A percentile compares a stretch with the other conserved stretches of the same genome.
Conservation (phyloP, 2,888 invertebrate genomes). For the Trichacis sp. region DNA sequence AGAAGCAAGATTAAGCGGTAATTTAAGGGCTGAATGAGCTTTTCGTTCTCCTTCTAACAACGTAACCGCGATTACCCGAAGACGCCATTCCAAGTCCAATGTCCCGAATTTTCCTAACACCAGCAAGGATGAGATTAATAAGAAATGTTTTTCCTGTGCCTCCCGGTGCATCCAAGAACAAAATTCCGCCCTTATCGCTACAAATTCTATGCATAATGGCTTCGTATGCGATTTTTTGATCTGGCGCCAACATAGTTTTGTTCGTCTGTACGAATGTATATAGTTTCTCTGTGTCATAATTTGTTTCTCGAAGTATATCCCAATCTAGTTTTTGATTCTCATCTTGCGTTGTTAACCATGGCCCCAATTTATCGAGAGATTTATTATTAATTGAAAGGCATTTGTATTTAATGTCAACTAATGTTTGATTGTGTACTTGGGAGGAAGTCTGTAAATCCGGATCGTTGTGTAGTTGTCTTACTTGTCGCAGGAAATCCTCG, state of each 20-base stretch:
- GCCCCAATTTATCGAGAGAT: no score
- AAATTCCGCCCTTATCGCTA: conserved; percentile 41
- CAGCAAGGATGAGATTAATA: conserved; percentile 59
- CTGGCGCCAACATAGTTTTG: conserved; percentile 29
- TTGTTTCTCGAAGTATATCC: no score
- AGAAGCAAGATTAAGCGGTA: conserved; percentile 56
- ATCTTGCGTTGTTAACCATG: no score
- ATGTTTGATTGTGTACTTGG: no score
- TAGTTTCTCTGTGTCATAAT: conserved; percentile 37
- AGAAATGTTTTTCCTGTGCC: no score
- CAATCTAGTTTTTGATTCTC: no score
- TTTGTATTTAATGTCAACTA: no score
- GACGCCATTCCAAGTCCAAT: conserved; percentile 64
- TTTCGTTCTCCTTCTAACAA: conserved; percentile 61
- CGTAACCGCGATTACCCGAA: conserved; percentile 68
- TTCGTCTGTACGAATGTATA: conserved; percentile 27
- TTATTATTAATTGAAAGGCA: no score
- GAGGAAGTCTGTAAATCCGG: no score
- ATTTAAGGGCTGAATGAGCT: conserved; percentile 64
- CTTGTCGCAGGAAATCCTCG: no score
- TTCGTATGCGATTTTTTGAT: conserved; percentile 35
- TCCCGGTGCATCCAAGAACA: no score
- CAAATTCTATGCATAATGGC: conserved; percentile 40
- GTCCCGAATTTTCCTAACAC: conserved; percentile 46
- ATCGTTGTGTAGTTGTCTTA: no score